Percentiles rank a stretch among this genome's conserved stretches.
Evolutionary conservation across 1,140 invertebrate species (phyloP).

Genomic region (Drosophila azteca): DNA sequence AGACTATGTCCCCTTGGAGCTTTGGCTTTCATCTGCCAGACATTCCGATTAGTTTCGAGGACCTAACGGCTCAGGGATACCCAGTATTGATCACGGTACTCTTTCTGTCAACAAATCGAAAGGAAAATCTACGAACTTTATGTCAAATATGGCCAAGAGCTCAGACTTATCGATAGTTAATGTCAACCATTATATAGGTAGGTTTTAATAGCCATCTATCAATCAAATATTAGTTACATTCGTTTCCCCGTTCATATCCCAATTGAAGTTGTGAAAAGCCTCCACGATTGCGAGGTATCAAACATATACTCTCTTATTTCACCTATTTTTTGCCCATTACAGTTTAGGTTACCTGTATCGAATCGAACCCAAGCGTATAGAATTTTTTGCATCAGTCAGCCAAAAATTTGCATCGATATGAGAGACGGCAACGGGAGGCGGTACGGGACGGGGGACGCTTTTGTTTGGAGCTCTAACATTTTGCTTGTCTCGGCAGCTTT

Average conservation of each 20-base stretch:
- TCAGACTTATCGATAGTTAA: no score
- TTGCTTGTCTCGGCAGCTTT: constrained; percentile 43
- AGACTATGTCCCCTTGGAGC: constrained; percentile 34
- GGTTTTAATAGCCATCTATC: no score
- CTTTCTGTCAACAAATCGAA: no score
- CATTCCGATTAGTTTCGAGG: background rate
- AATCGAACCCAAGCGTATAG: background rate
- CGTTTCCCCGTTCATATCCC: no score
- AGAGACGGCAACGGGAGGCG: constrained; percentile 28
- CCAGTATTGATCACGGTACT: background rate
- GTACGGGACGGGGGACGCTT: constrained; percentile 29
- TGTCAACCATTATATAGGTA: no score
- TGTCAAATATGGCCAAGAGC: no score
- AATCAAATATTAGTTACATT: no score
- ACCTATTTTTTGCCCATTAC: constrained; percentile 5
- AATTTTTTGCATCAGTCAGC: constrained; percentile 42
- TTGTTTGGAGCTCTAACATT: constrained; percentile 24
- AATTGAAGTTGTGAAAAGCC: no score
- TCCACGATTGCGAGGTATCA: no score
- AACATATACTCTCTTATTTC: background rate
- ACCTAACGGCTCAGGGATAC: background rate
- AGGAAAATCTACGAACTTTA: no score
- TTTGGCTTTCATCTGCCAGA: constrained; percentile 23
- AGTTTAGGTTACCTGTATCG: constrained; percentile 27
- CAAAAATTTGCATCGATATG: constrained; percentile 50